phyloP scores from a whole-genome alignment of 2,797 vertebrate genomes.

The Stomatorhinus walkeri region DNA sequence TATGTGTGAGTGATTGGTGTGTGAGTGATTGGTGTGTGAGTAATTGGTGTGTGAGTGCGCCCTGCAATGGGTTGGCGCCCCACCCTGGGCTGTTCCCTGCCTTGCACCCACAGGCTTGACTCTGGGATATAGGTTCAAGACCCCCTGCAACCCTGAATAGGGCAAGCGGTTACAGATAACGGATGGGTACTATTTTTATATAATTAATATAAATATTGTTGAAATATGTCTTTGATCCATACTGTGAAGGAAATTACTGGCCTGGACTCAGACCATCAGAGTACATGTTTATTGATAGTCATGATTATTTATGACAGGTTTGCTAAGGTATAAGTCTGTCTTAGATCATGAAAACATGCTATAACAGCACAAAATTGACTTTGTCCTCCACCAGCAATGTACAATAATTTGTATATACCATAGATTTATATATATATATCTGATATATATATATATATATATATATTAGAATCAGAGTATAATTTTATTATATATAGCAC shows the following conservation, averaged over 20 bases:
- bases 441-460: background rate
- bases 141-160: background rate
- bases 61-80: background rate
- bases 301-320: conserved; percentile 44
- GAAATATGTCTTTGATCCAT: background rate
- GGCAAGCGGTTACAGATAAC: background rate
- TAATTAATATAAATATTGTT: background rate
- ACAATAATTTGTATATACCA: conserved; percentile 50
- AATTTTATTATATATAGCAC: conserved; percentile 37
- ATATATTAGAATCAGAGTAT: conserved; percentile 29
- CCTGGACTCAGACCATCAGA: conserved; percentile 8
- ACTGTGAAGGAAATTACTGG: background rate
- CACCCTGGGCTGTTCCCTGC: background rate
- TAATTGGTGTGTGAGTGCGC: background rate
- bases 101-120: background rate
- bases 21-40: background rate
- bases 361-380: conserved; percentile 53
- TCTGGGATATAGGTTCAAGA: background rate
- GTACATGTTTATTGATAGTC: conserved; percentile 53
- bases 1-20: background rate
- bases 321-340: conserved; percentile 51
- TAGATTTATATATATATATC: conserved; percentile 20
- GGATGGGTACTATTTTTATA: background rate
- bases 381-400: conserved; percentile 40
- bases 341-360: conserved; percentile 60